Percentiles rank a stretch among this genome's conserved stretches.
Evolutionary conservation across 2,113 vertebrate species (phyloP).

Genomic region (Microtus oregoni): DNA sequence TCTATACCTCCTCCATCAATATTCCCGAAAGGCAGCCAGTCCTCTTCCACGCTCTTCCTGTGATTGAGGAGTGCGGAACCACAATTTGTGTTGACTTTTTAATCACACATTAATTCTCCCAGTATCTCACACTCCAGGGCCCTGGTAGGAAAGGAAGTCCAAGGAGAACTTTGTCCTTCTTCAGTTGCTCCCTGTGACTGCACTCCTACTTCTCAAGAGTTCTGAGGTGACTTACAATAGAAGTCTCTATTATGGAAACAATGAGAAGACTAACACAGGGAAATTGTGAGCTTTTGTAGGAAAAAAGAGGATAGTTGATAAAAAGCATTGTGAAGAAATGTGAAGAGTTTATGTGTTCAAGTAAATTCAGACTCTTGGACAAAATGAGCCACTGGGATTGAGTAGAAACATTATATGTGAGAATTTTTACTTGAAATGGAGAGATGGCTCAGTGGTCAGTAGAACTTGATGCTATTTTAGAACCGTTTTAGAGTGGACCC

Average conservation of each 20-base stretch:
- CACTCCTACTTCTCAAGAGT: background rate
- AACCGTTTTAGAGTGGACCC: background rate
- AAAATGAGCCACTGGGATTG: background rate
- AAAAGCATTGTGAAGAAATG: background rate
- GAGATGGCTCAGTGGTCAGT: background rate
- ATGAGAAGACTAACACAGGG: background rate
- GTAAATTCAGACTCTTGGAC: background rate
- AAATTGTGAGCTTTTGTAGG: background rate
- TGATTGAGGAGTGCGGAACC: background rate
- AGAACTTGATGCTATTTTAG: background rate
- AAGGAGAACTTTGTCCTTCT: background rate
- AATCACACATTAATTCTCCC: slow-evolving; percentile 31
- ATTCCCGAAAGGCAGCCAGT: slow-evolving; percentile 12
- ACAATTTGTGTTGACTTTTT: slow-evolving; percentile 12
- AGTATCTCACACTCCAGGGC: background rate
- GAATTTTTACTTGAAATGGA: background rate
- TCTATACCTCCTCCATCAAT: slow-evolving; percentile 10
- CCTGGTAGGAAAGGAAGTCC: rapidly evolving
- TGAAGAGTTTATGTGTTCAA: background rate
- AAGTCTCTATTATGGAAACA: background rate
- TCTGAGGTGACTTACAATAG: background rate
- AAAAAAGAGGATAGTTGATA: background rate
- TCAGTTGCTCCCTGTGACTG: slow-evolving; percentile 12
- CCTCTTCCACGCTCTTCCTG: background rate
- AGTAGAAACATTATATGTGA: background rate